These are phyloP conservation scores for Polypedilum pembai DNA, from an alignment of 1,140 invertebrate genomes.

Conservation along the genomic window DNA sequence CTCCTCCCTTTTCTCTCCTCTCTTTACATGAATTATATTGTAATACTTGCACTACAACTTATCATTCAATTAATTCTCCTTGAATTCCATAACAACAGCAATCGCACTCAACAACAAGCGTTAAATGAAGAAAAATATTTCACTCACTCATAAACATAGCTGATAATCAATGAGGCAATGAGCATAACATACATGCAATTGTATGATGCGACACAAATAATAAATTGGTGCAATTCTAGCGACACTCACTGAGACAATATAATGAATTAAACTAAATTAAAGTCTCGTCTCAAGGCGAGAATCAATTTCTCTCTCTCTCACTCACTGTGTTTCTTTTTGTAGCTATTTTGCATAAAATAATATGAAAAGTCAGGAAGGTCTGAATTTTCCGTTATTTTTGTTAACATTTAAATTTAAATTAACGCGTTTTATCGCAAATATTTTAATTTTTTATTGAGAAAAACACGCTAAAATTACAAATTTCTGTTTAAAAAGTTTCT, in stretches of 20 bases:
- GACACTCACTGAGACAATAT: neutral
- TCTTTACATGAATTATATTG: conserved; percentile 12
- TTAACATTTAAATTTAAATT: no score
- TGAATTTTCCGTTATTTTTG: no score
- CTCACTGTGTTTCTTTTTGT: no score
- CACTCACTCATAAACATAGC: neutral
- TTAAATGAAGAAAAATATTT: neutral
- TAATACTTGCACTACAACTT: conserved; percentile 10
- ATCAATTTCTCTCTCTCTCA: neutral
- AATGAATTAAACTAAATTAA: conserved; percentile 9
- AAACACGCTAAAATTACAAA: no score
- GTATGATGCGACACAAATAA: neutral
- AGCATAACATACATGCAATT: neutral
- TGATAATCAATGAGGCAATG: neutral
- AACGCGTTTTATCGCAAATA: no score
- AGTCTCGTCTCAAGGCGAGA: neutral
- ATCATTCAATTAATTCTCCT: conserved; percentile 18
- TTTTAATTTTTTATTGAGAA: no score
- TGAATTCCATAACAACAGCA: neutral
- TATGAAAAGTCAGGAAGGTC: no score
- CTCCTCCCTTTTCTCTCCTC: conserved; percentile 3
- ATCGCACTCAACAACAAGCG: neutral
- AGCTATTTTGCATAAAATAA: no score
- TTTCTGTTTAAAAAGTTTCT: no score
- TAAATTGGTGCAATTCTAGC: neutral